phyloP scores from a whole-genome alignment of 2,797 vertebrate species.

The Cyclopterus lumpus region DNA sequence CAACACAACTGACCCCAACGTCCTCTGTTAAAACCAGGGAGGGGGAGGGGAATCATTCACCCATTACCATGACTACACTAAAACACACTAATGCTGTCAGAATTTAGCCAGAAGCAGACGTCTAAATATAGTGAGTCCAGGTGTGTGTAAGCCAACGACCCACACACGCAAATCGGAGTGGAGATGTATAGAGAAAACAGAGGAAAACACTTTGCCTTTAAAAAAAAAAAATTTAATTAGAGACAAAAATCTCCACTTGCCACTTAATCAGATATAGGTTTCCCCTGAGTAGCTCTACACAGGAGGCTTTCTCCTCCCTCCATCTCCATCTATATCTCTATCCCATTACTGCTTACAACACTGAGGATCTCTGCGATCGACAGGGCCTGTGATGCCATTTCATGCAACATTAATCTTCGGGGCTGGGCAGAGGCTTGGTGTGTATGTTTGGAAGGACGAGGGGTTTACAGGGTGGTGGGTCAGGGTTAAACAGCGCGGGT shows the following conservation, averaged over 20 bases:
- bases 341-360: slow-evolving; percentile 58
- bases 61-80: slow-evolving; percentile 40
- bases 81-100: slow-evolving; percentile 28
- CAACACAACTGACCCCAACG: slow-evolving; percentile 1
- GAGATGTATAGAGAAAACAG: slow-evolving; percentile 27
- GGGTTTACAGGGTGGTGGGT: slow-evolving; percentile 43
- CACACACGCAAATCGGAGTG: slow-evolving; percentile 20
- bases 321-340: slow-evolving; percentile 51
- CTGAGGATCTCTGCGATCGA: slow-evolving; percentile 62
- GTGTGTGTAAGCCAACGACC: slow-evolving; percentile 6
- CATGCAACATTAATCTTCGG: slow-evolving; percentile 79
- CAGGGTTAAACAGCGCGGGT: slow-evolving; percentile 69
- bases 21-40: neutral
- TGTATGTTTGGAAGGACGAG: slow-evolving; percentile 38
- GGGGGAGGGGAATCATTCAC: neutral
- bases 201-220: slow-evolving; percentile 35
- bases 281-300: slow-evolving; percentile 37
- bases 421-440: slow-evolving; percentile 42
- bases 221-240: too few species aligned
- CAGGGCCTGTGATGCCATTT: slow-evolving; percentile 69
- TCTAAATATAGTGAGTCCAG: neutral
- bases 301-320: slow-evolving; percentile 28
- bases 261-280: slow-evolving; percentile 37
- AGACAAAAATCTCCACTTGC: slow-evolving; percentile 45
- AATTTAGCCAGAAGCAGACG: slow-evolving; percentile 36